A percentile compares a stretch with the other conserved stretches of the same genome.
These are phyloP conservation scores for Bolinopsis microptera DNA, from an alignment of 37 sponge, comb jelly and placozoan species.

Conservation along the genomic window DNA sequence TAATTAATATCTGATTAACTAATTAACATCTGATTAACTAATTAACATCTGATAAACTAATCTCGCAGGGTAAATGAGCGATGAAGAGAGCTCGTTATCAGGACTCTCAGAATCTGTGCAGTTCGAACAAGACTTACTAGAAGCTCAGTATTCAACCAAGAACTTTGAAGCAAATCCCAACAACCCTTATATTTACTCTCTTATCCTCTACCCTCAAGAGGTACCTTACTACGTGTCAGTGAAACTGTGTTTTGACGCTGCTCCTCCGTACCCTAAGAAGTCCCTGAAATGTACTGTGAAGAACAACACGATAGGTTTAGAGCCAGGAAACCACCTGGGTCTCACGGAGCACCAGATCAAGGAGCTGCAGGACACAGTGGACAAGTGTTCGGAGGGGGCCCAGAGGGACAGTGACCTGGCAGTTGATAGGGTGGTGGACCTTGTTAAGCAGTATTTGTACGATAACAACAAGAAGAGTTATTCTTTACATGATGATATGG, in stretches of 20 bases:
- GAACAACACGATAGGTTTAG: neutral
- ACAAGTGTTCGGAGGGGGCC: neutral
- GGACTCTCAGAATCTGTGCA: neutral
- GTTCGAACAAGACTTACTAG: neutral
- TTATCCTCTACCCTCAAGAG: constrained; percentile 35
- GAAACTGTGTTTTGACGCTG: neutral
- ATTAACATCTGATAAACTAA: neutral
- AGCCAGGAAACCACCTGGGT: neutral
- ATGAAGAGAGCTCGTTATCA: neutral
- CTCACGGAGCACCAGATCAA: constrained; percentile 36
- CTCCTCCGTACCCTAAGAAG: constrained; percentile 13
- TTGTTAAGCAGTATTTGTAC: constrained; percentile 17
- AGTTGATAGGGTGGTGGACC: neutral
- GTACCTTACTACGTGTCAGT: neutral
- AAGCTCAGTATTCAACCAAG: neutral
- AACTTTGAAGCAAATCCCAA: constrained; percentile 11
- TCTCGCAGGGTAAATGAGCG: neutral
- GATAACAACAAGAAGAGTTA: neutral
- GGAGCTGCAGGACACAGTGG: neutral
- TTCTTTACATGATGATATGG: constrained; percentile 42
- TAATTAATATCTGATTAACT: too few relatives aligned
- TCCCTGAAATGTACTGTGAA: constrained; percentile 1
- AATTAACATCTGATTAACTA: too few relatives aligned
- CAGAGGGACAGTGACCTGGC: neutral
- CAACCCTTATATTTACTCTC: neutral